These are phyloP conservation scores for Pristis pectinata DNA, from an alignment of 2,797 vertebrate genomes.

Conservation along the genomic window DNA sequence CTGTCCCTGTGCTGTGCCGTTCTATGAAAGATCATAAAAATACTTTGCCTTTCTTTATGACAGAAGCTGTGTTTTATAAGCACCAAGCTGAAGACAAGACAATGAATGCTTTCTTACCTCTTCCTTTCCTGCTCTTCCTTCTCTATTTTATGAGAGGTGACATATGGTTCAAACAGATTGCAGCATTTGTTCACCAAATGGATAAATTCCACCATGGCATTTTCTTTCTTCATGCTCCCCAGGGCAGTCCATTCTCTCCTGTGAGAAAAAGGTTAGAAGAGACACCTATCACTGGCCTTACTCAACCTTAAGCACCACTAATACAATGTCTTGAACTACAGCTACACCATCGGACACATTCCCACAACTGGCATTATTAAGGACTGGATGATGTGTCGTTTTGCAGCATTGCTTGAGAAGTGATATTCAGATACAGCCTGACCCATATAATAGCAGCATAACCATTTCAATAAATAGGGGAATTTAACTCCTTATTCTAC, in stretches of 20 bases:
- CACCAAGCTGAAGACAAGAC: not conserved
- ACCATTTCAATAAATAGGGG: not conserved
- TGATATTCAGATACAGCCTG: not conserved
- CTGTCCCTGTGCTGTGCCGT: too few relatives aligned
- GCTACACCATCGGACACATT: not conserved
- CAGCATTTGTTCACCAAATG: slow-evolving; percentile 88
- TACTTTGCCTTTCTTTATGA: not conserved
- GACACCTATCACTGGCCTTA: not conserved
- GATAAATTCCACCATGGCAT: slow-evolving; percentile 94
- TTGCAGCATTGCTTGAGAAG: not conserved
- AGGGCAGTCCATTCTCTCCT: slow-evolving; percentile 94
- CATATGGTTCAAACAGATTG: slow-evolving; percentile 83
- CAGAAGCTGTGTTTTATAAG: not conserved
- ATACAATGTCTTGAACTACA: not conserved
- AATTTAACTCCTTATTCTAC: not conserved
- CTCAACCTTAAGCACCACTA: not conserved
- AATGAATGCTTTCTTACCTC: slow-evolving; percentile 62
- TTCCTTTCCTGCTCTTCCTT: slow-evolving; percentile 91
- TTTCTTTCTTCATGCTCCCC: slow-evolving; percentile 83
- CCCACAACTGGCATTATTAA: not conserved
- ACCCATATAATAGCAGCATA: too few relatives aligned
- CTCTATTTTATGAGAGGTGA: slow-evolving; percentile 94
- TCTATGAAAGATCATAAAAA: not conserved
- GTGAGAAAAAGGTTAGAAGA: slow-evolving; percentile 41
- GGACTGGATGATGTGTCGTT: not conserved